Percentiles rank a stretch among this genome's conserved stretches.
Conservation (phyloP, 2,113 vertebrate genomes). For the Castor canadensis region DNA sequence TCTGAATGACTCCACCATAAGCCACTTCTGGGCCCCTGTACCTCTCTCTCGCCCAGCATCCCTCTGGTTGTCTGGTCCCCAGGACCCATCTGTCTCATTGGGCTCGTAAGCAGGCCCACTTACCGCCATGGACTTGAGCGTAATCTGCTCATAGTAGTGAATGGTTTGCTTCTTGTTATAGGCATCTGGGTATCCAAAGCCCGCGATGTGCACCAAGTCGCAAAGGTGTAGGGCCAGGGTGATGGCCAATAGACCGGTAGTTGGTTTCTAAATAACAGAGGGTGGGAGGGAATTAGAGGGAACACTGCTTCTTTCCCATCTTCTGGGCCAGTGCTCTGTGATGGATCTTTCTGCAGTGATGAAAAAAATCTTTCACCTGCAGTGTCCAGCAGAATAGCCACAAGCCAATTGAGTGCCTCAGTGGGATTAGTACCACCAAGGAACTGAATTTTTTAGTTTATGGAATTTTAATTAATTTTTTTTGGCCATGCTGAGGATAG, state of each 20-base stretch:
- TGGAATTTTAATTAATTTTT: not conserved
- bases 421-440: not conserved
- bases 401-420: accelerated
- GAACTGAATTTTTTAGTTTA: not conserved
- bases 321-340: not conserved
- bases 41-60: not conserved
- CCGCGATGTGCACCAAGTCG: conserved; percentile 92
- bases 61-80: not conserved
- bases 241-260: conserved; percentile 93
- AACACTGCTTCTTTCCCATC: not conserved
- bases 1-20: not conserved
- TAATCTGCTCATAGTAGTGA: conserved; percentile 93
- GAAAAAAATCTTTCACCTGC: not conserved
- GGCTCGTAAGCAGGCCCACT: not conserved
- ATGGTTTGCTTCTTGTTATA: conserved; percentile 88
- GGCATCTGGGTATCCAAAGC: conserved; percentile 92
- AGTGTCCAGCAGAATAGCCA: accelerated
- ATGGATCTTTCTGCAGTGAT: not conserved
- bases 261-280: conserved; percentile 85
- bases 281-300: not conserved
- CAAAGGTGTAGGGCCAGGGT: conserved; percentile 95
- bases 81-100: not conserved
- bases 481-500: not conserved
- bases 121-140: conserved; percentile 94
- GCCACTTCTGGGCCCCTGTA: not conserved